These are phyloP conservation scores for Dendrophyllia cribrosa DNA, from an alignment of 64 coral and sea anemone genomes.

Conservation along the genomic window DNA sequence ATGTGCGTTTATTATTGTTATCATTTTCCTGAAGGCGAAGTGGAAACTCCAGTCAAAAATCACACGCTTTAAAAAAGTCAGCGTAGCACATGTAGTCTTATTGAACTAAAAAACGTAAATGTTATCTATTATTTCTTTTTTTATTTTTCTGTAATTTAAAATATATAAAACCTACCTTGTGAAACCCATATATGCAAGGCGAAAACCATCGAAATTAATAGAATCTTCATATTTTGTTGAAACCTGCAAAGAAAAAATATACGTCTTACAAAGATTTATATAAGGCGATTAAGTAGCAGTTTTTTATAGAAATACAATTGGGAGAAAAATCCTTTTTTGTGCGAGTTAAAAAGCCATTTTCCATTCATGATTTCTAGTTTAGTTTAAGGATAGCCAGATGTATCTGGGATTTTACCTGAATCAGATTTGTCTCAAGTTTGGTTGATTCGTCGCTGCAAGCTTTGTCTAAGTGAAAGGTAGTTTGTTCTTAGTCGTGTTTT, in stretches of 20 bases:
- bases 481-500: neutral
- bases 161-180: slow-evolving; percentile 5
- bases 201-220: neutral
- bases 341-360: neutral
- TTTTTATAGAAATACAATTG: neutral
- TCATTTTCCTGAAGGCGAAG: no score
- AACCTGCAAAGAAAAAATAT: no score
- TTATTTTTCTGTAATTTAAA: neutral
- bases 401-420: neutral
- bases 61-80: no score
- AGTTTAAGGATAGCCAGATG: neutral
- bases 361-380: neutral
- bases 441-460: neutral
- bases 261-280: neutral
- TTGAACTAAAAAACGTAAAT: no score
- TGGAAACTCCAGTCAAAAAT: no score
- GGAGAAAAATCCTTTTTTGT: no score
- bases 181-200: neutral
- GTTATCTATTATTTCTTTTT: no score
- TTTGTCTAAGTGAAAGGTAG: neutral
- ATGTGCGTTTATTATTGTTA: no score
- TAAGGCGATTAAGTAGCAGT: neutral
- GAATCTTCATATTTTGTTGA: slow-evolving; percentile 8
- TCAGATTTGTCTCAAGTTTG: neutral
- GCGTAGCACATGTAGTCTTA: no score